Evolutionary conservation across 1,140 invertebrate genomes (phyloP), one percentile per base, ranked within the genome.

Genomic region (Aethina tumida): DNA sequence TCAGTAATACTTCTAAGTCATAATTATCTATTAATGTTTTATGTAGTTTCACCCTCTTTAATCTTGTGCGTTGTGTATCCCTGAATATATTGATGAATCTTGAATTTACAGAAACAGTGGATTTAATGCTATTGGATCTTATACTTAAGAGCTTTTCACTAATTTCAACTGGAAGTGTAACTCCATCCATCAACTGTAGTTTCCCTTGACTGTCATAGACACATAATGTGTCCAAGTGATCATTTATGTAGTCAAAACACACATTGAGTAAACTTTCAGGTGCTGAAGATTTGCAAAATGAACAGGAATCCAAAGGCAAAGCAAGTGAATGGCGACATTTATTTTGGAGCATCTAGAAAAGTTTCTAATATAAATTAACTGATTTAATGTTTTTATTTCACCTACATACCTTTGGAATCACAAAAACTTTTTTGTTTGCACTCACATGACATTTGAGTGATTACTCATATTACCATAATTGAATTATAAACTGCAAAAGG

Each of bases 51-150:
- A 91, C 72, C 26, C 70, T 64, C 49, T 76, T 76, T 3, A 92
- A 63, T 36, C 78, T 73, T 1, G 84, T 85, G 7, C 66, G 64
- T 0, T 59, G 53, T 5, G 65, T 64, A 58, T 89, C 77, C 45
- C 69, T 63, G 53, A 91, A 88, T 41, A 89, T 67, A 42, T 74
- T 69, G 3, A 84, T 71, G 47, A 86, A 79, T 35, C 63, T 67
- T 45, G 84, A 74, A 50, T 76, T 71, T 5, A 78, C 55, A 8
- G 68, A 64, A n/a, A n/a, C n/a, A n/a, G n/a, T n/a, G n/a, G n/a
- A n/a, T 44, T 70, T 65, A 14, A 67, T 68, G 42, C 70, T 69
- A 39, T 77, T 46, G 7, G 47, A 74, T 43, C 74, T 74, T 8
- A 68, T 61, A 37, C 74, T 60, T 4, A 88, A 62, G 10, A 85